phyloP scores from a whole-genome alignment of 92 coral and sea anemone species.

The Micromussa lordhowensis region DNA sequence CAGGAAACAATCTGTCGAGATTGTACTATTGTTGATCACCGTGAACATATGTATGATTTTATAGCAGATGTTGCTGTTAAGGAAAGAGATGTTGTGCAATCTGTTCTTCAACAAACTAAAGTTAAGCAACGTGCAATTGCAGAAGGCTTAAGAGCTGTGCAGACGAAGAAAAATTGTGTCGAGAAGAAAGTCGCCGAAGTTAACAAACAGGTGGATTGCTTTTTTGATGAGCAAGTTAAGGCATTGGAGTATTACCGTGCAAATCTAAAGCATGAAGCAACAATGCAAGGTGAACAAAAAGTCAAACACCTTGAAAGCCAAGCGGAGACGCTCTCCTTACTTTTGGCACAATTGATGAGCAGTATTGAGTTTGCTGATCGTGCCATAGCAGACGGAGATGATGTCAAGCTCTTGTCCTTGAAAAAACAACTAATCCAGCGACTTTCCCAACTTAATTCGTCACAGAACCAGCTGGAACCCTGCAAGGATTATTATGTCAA shows the following conservation, averaged over 20 bases:
- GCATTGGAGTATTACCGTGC: conserved; percentile 48
- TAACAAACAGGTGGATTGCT: conserved; percentile 41
- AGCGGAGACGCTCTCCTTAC: conserved; percentile 39
- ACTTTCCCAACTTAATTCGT: conserved; percentile 48
- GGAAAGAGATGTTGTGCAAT: conserved; percentile 25
- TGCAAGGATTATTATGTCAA: conserved; percentile 55
- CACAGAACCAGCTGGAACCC: conserved; percentile 36
- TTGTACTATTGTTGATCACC: conserved; percentile 77
- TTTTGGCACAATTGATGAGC: conserved; percentile 52
- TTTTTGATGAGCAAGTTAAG: conserved; percentile 52
- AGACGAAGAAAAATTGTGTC: conserved; percentile 38
- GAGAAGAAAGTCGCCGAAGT: conserved; percentile 24
- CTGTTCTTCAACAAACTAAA: conserved; percentile 38
- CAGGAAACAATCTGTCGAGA: conserved; percentile 70
- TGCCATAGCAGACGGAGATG: conserved; percentile 65
- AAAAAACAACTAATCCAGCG: conserved; percentile 65
- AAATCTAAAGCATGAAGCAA: conserved; percentile 52
- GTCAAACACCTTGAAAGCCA: conserved; percentile 52
- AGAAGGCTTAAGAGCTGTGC: conserved; percentile 27
- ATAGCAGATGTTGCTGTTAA: conserved; percentile 61
- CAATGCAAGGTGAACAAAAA: conserved; percentile 40
- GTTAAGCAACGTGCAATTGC: conserved; percentile 38
- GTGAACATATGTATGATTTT: conserved; percentile 67
- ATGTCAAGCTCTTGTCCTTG: conserved; percentile 62
- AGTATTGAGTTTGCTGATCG: conserved; percentile 60